These are phyloP conservation scores for Hirudo medicinalis DNA, from an alignment of 1,140 invertebrate species.

Conservation along the genomic window DNA sequence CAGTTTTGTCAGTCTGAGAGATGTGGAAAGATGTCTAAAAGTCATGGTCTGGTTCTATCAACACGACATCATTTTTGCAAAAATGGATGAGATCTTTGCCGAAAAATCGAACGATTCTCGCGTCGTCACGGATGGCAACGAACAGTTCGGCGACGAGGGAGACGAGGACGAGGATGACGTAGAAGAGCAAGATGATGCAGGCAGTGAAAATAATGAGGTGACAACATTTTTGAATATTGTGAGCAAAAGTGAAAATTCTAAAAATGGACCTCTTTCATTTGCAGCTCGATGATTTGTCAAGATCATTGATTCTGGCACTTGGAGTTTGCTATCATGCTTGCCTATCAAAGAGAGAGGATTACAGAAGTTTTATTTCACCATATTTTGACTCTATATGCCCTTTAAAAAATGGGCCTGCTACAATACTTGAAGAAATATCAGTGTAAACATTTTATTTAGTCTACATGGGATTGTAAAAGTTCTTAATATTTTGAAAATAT, in stretches of 20 bases:
- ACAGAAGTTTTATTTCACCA: slow-evolving; percentile 24
- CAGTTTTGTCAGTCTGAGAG: slow-evolving; percentile 38
- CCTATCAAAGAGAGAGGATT: slow-evolving; percentile 27
- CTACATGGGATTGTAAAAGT: neutral
- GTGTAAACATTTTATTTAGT: slow-evolving; percentile 22
- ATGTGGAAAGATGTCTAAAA: slow-evolving; percentile 32
- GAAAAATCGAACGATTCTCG: neutral
- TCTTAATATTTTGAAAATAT: neutral
- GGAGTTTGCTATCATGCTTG: slow-evolving; percentile 33
- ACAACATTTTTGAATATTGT: slow-evolving; percentile 6
- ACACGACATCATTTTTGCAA: slow-evolving; percentile 22
- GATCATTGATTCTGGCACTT: slow-evolving; percentile 29
- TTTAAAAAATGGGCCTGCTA: slow-evolving; percentile 22
- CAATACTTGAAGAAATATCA: slow-evolving; percentile 26
- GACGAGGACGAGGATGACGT: neutral
- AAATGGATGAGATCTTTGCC: slow-evolving; percentile 19
- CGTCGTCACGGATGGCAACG: neutral
- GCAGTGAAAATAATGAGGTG: slow-evolving; percentile 12
- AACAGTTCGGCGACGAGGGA: neutral
- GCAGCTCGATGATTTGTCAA: slow-evolving; percentile 10
- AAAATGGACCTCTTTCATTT: slow-evolving; percentile 5
- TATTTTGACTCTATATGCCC: slow-evolving; percentile 25
- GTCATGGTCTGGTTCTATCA: slow-evolving; percentile 34
- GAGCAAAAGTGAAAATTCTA: slow-evolving; percentile 8
- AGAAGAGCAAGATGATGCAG: slow-evolving; percentile 10